Base-by-base conservation (phyloP, 2,888 invertebrate species). In the Thumatha senex region DNA sequence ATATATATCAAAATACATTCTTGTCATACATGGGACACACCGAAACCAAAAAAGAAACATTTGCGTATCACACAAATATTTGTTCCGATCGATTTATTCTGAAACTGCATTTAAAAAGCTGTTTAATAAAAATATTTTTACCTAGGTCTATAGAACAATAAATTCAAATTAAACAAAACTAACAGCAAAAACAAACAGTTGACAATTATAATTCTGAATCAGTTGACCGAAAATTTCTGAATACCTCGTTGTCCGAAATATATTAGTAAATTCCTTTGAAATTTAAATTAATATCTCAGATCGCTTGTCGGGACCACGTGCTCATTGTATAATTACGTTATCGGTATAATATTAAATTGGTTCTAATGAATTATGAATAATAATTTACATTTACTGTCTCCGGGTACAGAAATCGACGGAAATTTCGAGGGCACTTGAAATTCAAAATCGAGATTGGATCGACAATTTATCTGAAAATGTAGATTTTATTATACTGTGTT, bases 231-330 rank as follows among this genome's bases (percentile, higher is more conserved):
- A 57, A 58, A 52, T 55, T 48, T 41, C 34, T 56, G 46, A 46
- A 54, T 39, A 52, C 41, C 52, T 58, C 52, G 58, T 56, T 66
- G 49, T 41, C 33, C 46, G 67, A 56, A 56, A 55, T 58, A 61
- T 47, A 49, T 52, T 59, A 36, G 60, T 53, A 55, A 61, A 66
- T 69, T 51, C 58, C 46, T 63, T 58, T 51, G 49, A 48, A 59
- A 67, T 64, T 67, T 68, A 63, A 70, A 64, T 64, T 60, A 56
- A 65, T 65, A 56, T 54, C 56, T 58, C 36, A 48, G 24, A 54
- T 56, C 53, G 46, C 40, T 56, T 60, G 60, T 65, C 53, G 50
- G 42, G 39, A 52, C 43, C 67, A 63, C 53, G 48, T 64, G 67
- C 47, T 56, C 42, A 53, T 55, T 61, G 58, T 59, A 57, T 45